Conservation (phyloP, 2,797 vertebrate genomes). For the Hipposideros larvatus region DNA sequence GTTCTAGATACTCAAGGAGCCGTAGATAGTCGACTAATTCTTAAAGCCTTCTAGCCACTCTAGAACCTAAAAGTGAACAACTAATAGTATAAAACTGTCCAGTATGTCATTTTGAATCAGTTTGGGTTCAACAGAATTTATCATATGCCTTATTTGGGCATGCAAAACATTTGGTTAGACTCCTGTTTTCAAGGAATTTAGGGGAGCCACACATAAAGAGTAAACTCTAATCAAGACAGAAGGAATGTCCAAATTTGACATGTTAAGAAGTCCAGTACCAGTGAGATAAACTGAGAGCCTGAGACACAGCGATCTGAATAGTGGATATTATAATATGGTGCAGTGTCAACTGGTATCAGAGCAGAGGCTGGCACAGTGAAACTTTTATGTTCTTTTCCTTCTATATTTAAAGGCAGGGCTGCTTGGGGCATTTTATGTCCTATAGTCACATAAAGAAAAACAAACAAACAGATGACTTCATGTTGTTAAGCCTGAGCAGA, state of each 20-base stretch:
- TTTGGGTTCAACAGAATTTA: background rate
- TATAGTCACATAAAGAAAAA: slow-evolving; percentile 2
- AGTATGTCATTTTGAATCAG: background rate
- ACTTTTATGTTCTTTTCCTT: background rate
- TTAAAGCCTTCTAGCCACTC: background rate
- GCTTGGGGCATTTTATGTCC: background rate
- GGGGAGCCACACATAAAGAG: background rate
- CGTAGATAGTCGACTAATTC: background rate
- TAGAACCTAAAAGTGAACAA: background rate
- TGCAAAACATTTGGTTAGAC: background rate
- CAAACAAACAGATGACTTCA: slow-evolving; percentile 46
- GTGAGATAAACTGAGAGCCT: background rate
- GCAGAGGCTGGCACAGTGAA: background rate
- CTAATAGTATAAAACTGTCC: background rate
- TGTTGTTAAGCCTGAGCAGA: slow-evolving; percentile 52
- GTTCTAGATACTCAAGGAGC: background rate
- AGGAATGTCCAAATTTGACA: background rate
- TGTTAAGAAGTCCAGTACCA: background rate
- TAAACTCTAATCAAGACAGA: background rate
- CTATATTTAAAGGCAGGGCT: background rate
- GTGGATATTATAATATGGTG: accelerated
- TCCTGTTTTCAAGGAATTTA: background rate
- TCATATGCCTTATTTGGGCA: background rate
- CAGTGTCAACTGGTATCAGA: background rate
- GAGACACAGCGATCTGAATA: background rate